Conservation (phyloP, 2,888 invertebrate genomes). For the Hirtodrosophila cameraria region DNA sequence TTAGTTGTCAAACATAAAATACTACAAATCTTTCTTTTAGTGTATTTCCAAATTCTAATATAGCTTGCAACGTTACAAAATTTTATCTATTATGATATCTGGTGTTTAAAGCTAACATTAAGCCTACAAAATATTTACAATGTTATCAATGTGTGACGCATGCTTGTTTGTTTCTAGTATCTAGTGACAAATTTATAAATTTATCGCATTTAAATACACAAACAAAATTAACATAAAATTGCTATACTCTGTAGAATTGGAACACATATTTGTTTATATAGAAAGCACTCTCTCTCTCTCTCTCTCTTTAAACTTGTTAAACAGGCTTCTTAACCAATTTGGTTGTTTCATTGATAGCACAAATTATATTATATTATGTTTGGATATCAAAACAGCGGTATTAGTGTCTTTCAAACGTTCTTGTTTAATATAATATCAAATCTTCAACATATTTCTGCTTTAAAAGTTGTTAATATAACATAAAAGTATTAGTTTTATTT, state of each 20-base stretch:
- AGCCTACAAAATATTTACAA: neutral
- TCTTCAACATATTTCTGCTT: neutral
- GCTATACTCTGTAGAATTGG: neutral
- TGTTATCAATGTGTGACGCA: constrained; percentile 2
- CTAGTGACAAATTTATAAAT: neutral
- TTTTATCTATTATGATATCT: neutral
- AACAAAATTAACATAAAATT: constrained; percentile 8
- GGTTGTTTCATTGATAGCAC: no score
- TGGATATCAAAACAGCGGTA: constrained; percentile 9
- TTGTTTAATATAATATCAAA: no score
- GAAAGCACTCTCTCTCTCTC: neutral
- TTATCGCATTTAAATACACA: neutral
- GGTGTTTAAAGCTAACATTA: neutral
- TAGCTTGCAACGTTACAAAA: neutral
- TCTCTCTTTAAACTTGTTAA: constrained; percentile 32
- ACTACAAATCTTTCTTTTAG: neutral
- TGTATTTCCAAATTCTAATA: constrained; percentile 9
- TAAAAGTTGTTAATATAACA: neutral
- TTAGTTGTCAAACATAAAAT: neutral
- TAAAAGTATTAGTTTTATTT: neutral
- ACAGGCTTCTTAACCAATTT: constrained; percentile 6
- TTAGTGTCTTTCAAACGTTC: no score
- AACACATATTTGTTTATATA: neutral
- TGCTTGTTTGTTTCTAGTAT: neutral
- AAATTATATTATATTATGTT: no score